Percentiles rank a stretch among this genome's conserved stretches.
These are phyloP conservation scores for Acrossocheilus wenchowensis DNA, from an alignment of 2,797 vertebrate genomes.

Conservation along the genomic window DNA sequence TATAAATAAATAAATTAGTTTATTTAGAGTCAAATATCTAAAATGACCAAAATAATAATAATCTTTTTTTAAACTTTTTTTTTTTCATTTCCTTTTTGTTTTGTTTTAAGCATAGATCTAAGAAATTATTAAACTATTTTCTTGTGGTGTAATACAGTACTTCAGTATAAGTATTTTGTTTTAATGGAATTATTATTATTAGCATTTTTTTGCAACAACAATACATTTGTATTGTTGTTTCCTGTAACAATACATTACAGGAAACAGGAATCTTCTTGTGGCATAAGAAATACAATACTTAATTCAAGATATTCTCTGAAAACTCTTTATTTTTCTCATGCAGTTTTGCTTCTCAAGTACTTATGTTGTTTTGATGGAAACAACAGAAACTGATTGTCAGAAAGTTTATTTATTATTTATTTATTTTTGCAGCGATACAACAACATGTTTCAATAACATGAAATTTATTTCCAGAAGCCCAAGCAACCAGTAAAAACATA, in stretches of 20 bases:
- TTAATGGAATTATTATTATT: too few species aligned
- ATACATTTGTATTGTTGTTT: too few species aligned
- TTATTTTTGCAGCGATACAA: neutral
- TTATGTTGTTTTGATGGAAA: neutral
- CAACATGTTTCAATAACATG: neutral
- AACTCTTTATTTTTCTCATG: neutral
- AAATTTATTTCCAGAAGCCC: neutral
- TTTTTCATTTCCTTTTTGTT: neutral
- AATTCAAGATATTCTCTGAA: neutral
- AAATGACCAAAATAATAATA: neutral
- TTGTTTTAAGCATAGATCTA: neutral
- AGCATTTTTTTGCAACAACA: too few species aligned
- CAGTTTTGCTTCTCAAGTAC: neutral
- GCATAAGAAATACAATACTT: neutral
- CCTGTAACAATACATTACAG: neutral
- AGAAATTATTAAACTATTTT: neutral
- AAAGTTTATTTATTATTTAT: too few species aligned
- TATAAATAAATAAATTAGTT: too few species aligned
- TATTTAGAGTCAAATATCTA: neutral
- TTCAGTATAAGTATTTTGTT: neutral
- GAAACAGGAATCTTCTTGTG: neutral
- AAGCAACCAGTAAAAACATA: constrained; percentile 13
- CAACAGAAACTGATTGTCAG: neutral
- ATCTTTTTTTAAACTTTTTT: too few species aligned
- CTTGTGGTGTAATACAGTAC: neutral